These are phyloP conservation scores for Apoderus coryli DNA, from an alignment of 2,888 invertebrate species.

Conservation along the genomic window DNA sequence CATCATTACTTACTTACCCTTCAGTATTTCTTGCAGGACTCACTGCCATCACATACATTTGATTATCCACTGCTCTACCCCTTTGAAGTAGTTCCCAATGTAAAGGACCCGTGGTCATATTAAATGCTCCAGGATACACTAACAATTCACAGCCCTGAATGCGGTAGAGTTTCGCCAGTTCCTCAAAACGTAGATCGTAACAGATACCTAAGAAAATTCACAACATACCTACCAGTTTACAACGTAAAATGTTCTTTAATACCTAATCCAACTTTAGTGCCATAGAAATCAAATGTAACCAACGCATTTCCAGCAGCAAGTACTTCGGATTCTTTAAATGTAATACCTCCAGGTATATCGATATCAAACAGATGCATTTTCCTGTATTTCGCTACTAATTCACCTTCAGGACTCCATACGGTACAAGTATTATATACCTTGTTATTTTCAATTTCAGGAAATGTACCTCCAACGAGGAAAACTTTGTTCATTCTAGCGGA, in stretches of 20 bases:
- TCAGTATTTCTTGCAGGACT: conserved; percentile 70
- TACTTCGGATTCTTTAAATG: conserved; percentile 82
- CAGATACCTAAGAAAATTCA: too few relatives aligned
- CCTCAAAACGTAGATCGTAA: conserved; percentile 86
- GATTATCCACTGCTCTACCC: conserved; percentile 75
- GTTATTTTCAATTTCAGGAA: conserved; percentile 58
- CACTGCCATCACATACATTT: conserved; percentile 72
- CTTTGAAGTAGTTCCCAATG: conserved; percentile 84
- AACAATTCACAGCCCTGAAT: conserved; percentile 64
- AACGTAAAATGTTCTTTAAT: too few relatives aligned
- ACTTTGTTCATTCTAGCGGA: conserved; percentile 63
- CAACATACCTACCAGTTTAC: too few relatives aligned
- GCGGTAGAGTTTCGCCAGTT: conserved; percentile 66
- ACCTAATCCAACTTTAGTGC: conserved; percentile 71
- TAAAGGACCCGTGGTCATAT: conserved; percentile 87
- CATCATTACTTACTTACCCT: too few relatives aligned
- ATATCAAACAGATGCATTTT: conserved; percentile 96
- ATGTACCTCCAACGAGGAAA: conserved; percentile 78
- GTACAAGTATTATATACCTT: conserved; percentile 75
- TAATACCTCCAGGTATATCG: conserved; percentile 83
- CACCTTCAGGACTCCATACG: conserved; percentile 66
- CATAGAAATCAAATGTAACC: conserved; percentile 55
- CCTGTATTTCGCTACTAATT: conserved; percentile 64
- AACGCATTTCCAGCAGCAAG: conserved; percentile 61
- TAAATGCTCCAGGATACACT: conserved; percentile 90